Conservation (phyloP, 2,888 invertebrate genomes). For the Tineola bisselliella region DNA sequence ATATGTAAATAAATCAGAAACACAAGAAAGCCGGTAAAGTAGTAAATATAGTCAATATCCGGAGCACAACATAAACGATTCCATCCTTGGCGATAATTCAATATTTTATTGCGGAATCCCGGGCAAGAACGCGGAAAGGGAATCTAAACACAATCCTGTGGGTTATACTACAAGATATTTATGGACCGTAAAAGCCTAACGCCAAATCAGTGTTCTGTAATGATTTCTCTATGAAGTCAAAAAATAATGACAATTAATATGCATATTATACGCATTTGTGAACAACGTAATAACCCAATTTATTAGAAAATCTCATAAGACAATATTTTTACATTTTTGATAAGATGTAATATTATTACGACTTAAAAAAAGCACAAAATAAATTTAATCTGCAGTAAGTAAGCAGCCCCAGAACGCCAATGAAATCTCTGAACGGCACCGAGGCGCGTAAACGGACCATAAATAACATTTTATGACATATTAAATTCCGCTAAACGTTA, state of each 20-base stretch:
- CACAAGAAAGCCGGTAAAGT: neutral
- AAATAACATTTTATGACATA: constrained; percentile 60
- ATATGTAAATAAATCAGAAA: constrained; percentile 1
- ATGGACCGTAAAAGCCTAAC: constrained; percentile 3
- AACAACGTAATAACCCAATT: neutral
- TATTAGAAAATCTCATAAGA: neutral
- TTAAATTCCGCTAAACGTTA: constrained; percentile 56
- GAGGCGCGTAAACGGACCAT: constrained; percentile 40
- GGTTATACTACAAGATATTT: constrained; percentile 3
- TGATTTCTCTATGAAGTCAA: neutral
- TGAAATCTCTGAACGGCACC: constrained; percentile 35
- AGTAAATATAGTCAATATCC: constrained; percentile 12
- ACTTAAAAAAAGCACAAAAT: constrained; percentile 6
- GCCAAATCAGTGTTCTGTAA: neutral
- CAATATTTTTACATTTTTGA: neutral
- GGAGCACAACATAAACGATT: constrained; percentile 9
- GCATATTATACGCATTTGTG: neutral
- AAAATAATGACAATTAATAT: neutral
- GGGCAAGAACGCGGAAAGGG: constrained; percentile 7
- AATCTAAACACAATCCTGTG: constrained; percentile 6
- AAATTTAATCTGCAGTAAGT: constrained; percentile 11
- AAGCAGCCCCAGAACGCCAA: constrained; percentile 21
- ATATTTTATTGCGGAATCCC: constrained; percentile 23
- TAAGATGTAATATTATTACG: neutral
- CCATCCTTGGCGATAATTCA: constrained; percentile 22